These are phyloP conservation scores for Oxycera nigricornis DNA, from an alignment of 2,888 invertebrate species.

Conservation along the genomic window DNA sequence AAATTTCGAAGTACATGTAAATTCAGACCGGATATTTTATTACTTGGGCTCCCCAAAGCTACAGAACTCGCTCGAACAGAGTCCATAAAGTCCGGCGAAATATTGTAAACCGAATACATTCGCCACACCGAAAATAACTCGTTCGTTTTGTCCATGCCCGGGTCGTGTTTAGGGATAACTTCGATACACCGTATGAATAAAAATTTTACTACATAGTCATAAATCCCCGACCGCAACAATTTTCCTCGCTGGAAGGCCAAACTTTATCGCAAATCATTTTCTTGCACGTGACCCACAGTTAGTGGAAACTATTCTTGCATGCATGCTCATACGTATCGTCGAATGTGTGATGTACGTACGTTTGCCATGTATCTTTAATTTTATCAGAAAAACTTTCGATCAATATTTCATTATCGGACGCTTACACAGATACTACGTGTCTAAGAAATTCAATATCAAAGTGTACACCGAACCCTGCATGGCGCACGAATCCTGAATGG, in stretches of 20 bases:
- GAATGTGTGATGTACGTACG: neutral
- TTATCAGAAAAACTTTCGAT: slow-evolving; percentile 36
- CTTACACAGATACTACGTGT: slow-evolving; percentile 33
- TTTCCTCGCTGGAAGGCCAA: slow-evolving; percentile 8
- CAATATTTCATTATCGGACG: slow-evolving; percentile 28
- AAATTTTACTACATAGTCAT: slow-evolving; percentile 26
- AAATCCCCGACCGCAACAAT: slow-evolving; percentile 24
- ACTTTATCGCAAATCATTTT: slow-evolving; percentile 37
- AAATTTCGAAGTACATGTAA: neutral
- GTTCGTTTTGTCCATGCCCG: neutral
- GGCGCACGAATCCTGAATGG: neutral
- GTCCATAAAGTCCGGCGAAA: neutral
- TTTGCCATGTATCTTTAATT: neutral
- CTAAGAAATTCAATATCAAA: slow-evolving; percentile 29
- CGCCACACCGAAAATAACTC: neutral
- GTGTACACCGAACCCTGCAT: slow-evolving; percentile 3
- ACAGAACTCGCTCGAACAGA: neutral
- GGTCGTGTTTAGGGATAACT: neutral
- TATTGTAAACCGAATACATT: slow-evolving; percentile 7
- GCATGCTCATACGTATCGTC: neutral
- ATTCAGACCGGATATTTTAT: neutral
- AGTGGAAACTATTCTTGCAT: neutral
- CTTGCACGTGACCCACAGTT: slow-evolving; percentile 19
- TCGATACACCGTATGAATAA: slow-evolving; percentile 24
- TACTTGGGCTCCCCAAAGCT: neutral